Base-by-base conservation (phyloP, 2,113 vertebrate genomes). In the Toxostoma redivivum region DNA sequence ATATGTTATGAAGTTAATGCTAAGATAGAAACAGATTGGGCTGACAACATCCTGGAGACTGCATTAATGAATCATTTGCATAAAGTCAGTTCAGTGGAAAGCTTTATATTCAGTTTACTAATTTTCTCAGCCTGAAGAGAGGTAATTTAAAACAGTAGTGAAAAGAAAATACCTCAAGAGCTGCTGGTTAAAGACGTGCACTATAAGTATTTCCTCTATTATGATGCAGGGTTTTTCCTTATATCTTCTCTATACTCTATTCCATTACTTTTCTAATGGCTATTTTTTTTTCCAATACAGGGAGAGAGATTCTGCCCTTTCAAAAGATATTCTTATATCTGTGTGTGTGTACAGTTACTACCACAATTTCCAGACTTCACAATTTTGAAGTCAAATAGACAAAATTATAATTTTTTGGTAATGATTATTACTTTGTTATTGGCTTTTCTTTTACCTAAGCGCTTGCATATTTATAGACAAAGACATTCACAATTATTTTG, bases 21-120 rank as follows among this genome's bases (percentile, higher is more conserved):
- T 94, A 91, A 94, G 62, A 93, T 6, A 79, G 86, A 93, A 96
- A 90, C 95, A 97, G 95, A 95, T 90, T 96, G 85, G 67, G n/a
- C 56, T 94, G 74, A 91, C 92, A 94, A 61, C 90, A 95, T 96
- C 83, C 71, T 89, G 56, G 85, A 93, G 74, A 95, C 30, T 88
- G 81, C 88, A 74, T 93, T 95, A 95, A 91, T 91, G 85, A 93
- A 45, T 94, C 33, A 90, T 95, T 96, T 96, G 38, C 90, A 95
- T 94, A 86, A 94, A 91, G 51, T 78, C 56, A 78, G 71, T 96
- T 93, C 58, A 73, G 58, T 88, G 38, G 22, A 90, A 87, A 91
- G 80, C 50, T 88, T 88, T 85, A 50, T 88, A 45, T 88, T 65
- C 60, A 28, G n/a, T 81, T 93, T 83, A 42, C 42, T 51, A 33